Evolutionary conservation across 2,797 vertebrate species (phyloP).

Genomic region (Anolis apletophallus): DNA sequence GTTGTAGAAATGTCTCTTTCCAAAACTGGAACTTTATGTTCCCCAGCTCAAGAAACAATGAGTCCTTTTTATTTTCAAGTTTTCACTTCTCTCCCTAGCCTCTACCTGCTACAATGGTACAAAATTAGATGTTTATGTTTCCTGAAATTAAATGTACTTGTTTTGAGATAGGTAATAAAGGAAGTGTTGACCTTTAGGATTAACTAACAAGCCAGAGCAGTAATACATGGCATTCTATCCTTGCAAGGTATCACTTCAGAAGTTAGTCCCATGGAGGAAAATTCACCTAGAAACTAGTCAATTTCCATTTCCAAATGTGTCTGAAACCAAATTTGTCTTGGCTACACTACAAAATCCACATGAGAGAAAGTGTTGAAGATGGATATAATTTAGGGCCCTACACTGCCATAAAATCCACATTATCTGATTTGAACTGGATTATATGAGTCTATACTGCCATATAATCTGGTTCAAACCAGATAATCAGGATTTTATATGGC

Average conservation of each 20-base stretch:
- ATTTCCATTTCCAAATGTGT: background rate
- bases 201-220: background rate
- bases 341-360: background rate
- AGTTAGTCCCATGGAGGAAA: background rate
- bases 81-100: background rate
- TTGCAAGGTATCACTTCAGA: background rate
- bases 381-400: no score
- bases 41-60: background rate
- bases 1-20: background rate
- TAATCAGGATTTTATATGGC: no score
- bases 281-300: background rate
- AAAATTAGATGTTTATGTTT: background rate
- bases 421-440: no score
- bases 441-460: no score
- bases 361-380: no score
- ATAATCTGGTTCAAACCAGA: no score
- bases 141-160: background rate
- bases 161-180: background rate
- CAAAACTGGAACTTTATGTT: background rate
- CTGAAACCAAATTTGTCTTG: background rate
- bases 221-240: background rate
- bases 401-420: no score
- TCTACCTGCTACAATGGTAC: background rate
- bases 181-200: background rate
- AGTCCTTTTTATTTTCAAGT: background rate